Base-by-base conservation (phyloP, 2,797 vertebrate species). In the Coregonus suidteri region DNA sequence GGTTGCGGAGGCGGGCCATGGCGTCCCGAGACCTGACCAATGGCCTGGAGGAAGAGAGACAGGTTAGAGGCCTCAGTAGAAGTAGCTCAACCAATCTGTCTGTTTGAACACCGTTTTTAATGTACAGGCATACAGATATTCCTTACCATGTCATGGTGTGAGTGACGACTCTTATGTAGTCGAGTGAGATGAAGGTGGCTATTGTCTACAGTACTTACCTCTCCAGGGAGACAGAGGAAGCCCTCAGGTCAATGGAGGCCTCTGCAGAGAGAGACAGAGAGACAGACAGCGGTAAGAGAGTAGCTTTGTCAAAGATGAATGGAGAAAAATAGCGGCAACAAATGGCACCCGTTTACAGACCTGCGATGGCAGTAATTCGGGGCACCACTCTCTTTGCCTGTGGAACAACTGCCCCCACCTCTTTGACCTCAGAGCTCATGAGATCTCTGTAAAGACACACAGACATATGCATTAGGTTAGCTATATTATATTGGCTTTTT, bases 181-280 rank as follows among this genome's bases (percentile, higher is more conserved):
- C 9, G 41, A 11, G 41, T 47, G 41, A 47, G 41, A 47, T 56
- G 15, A 18, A n/a, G 15, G 18, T 64, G 20, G 59, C 7, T 13
- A 11, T 64, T 64, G 59, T 64, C n/a, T 64, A 64, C 90, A 96
- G 91, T 93, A 95, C 95, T 4, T n/a, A 64, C 59, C 59, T 64
- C 18, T 25, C 59, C 59, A 64, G 20, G 59, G 20, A 64, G 59
- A 64, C 59, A 64, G 56, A 59, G 56, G 6, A 7, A n/a, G 18
- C 56, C n/a, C 6, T 59, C 6, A 2, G 56, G 56, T n/a, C 56
- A 20, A 59, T 18, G 54, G 15, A 59, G 15, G 54, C 18, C 56
- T 59, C 56, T 59, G n/a, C 56, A n/a, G 54, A 59, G 54, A 16
- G 53, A 16, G 4, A 56, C 5, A n/a, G n/a, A 59, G 16, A 59